Evolutionary conservation across 2,797 vertebrate species (phyloP), one percentile per base, ranked within the genome.

Genomic region (Acrocephalus scirpaceus): DNA sequence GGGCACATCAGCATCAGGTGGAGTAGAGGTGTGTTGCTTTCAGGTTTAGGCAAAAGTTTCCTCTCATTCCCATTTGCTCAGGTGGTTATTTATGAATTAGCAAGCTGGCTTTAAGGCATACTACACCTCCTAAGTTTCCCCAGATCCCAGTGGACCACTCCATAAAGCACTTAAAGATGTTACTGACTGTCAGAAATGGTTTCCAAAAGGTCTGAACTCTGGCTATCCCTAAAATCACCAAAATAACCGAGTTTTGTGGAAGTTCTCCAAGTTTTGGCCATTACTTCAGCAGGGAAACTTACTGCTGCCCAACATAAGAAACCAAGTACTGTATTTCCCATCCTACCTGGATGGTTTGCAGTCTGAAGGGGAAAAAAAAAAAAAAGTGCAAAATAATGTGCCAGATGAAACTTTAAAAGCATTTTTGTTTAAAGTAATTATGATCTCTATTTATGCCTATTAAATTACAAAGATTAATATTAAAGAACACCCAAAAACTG

Each of bases 381-480:
- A 36, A 36, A 97, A 27, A 66, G 54, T 34, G 45, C 74, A 80
- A 95, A 91, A 73, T 86, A 76, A 90, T 17, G 74, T 50, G 51
- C 76, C 95, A 96, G 95, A 97, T 45, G 26, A 87, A 94, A 92
- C 79, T 96, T 94, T 95, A 92, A 96, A 95, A 94, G 95, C 71
- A 93, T 93, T 97, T 96, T 93, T 95, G 66, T 97, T 96, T 94
- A 71, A 97, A 96, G 92, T 86, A 96, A 97, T 97, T 96, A 96
- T 93, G 77, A 92, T 93, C 86, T 89, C 77, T 96, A 95, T 96
- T 97, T 96, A 95, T 96, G 86, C 94, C 91, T 94, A 97, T 97
- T 97, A 98, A 97, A 86, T 97, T 97, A 96, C 93, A 97, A 97
- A 96, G 96, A 96, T 95, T 85, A 88, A 93, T 96, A 94, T 82